phyloP scores from a whole-genome alignment of 2,888 invertebrate genomes.

The Mimachlamys varia region DNA sequence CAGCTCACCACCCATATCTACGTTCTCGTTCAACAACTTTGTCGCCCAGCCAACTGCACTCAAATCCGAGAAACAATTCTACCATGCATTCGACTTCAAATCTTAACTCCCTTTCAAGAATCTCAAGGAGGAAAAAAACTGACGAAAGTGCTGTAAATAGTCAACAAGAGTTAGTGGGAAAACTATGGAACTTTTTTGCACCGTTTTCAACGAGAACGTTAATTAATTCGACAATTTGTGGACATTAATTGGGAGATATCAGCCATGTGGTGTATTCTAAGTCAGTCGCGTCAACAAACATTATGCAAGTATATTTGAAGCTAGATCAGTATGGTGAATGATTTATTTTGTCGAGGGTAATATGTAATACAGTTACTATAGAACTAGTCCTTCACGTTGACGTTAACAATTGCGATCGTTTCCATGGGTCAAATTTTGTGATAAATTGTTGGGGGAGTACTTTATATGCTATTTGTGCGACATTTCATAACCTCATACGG shows the following conservation, averaged over 20 bases:
- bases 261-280: not conserved
- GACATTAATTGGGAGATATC: not conserved
- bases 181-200: not conserved
- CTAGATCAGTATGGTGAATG: too few relatives aligned
- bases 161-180: not conserved
- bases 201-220: not conserved
- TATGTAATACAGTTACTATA: not conserved
- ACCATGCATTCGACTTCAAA: slow-evolving; percentile 26
- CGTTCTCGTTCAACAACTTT: not conserved
- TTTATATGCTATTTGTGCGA: too few relatives aligned
- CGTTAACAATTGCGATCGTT: not conserved
- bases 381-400: not conserved
- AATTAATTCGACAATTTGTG: too few relatives aligned
- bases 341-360: not conserved
- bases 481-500: too few relatives aligned
- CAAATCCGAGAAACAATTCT: slow-evolving; percentile 14
- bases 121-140: not conserved
- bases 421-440: not conserved
- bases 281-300: not conserved
- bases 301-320: not conserved
- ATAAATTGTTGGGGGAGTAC: not conserved
- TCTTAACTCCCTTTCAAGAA: not conserved
- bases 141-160: not conserved
- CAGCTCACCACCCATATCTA: not conserved
- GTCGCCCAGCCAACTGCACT: not conserved